Evolutionary conservation across 2,797 vertebrate species (phyloP).

Genomic region (Australoheros facetus): DNA sequence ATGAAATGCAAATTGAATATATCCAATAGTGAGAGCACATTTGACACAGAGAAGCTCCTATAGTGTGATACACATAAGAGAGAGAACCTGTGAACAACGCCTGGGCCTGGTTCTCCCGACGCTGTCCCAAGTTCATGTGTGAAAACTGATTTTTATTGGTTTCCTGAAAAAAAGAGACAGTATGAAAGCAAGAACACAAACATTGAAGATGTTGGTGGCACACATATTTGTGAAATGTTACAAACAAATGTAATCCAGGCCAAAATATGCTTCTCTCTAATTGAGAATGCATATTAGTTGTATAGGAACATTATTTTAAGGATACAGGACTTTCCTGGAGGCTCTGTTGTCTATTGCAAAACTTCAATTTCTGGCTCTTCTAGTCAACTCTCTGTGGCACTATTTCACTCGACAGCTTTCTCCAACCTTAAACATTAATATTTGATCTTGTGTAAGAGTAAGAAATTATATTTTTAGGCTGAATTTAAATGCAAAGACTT

Average conservation of each 20-base stretch:
- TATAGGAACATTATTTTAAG: background rate
- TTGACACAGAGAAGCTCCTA: background rate
- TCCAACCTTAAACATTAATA: constrained; percentile 12
- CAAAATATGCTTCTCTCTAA: background rate
- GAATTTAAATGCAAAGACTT: constrained; percentile 13
- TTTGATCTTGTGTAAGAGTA: background rate
- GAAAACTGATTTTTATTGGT: background rate
- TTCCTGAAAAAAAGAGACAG: background rate
- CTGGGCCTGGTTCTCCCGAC: background rate
- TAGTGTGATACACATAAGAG: background rate
- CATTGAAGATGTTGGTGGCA: background rate
- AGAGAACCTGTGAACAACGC: background rate
- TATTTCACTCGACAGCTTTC: constrained; percentile 9
- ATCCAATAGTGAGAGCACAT: background rate
- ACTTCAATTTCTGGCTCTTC: constrained; percentile 28
- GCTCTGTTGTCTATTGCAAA: constrained; percentile 16
- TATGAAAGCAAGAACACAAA: background rate
- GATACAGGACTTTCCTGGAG: background rate
- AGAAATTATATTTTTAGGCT: constrained; percentile 9
- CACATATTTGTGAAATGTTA: too few relatives aligned
- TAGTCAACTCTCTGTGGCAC: background rate
- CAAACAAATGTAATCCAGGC: background rate
- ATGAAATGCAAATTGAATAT: background rate
- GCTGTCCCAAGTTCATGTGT: background rate
- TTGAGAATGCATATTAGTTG: background rate